These are phyloP conservation scores for Stegana nigrithorax DNA, from an alignment of 2,888 invertebrate genomes.

Conservation along the genomic window DNA sequence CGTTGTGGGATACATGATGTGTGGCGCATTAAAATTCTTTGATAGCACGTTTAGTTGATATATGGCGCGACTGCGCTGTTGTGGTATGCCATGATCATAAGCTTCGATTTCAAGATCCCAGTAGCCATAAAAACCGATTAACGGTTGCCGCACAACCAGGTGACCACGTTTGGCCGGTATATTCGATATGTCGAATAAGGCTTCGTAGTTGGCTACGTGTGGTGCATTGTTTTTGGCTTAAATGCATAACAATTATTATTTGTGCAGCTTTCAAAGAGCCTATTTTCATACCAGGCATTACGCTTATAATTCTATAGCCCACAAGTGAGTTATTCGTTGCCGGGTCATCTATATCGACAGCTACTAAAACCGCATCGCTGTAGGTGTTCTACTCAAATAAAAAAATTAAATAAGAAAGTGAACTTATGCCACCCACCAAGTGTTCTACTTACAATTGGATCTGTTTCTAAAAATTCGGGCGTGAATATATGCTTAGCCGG, in stretches of 20 bases:
- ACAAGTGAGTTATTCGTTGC: conserved; percentile 71
- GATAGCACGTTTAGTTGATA: conserved; percentile 71
- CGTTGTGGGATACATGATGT: conserved; percentile 71
- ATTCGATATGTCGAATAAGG: conserved; percentile 62
- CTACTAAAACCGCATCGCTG: conserved; percentile 62
- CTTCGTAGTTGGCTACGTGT: conserved; percentile 46
- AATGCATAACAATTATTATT: background rate
- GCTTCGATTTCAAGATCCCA: conserved; percentile 73
- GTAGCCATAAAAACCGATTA: conserved; percentile 73
- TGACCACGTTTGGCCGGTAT: conserved; percentile 67
- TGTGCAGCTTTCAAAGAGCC: background rate
- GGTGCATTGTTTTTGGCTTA: conserved; percentile 39
- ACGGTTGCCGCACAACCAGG: conserved; percentile 67
- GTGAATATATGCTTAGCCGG: conserved; percentile 54
- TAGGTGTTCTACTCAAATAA: conserved; percentile 26
- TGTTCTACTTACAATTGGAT: conserved; percentile 34
- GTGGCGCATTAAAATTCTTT: conserved; percentile 73
- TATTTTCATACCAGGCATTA: conserved; percentile 48
- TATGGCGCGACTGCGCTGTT: conserved; percentile 63
- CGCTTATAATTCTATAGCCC: conserved; percentile 69
- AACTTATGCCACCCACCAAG: background rate
- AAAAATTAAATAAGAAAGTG: background rate
- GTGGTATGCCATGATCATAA: conserved; percentile 71
- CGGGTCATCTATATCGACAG: conserved; percentile 72
- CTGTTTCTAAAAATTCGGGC: conserved; percentile 48